A percentile compares a stretch with the other conserved stretches of the same genome.
phyloP scores from a whole-genome alignment of 2,888 invertebrate species.

The Rotaria macrura region DNA sequence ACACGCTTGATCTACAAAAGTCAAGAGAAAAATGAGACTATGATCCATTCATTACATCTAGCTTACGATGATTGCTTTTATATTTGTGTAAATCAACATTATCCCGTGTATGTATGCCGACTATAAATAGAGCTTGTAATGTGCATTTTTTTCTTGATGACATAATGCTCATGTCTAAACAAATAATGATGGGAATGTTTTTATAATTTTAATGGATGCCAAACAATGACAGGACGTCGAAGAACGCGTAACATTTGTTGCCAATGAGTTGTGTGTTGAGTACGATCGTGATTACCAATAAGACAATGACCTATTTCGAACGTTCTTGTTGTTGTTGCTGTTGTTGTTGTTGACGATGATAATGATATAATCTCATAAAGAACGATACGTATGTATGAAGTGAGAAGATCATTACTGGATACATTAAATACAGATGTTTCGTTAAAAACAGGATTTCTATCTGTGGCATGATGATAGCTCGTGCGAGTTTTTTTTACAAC shows the following conservation, averaged over 20 bases:
- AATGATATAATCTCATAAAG: neutral
- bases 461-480: neutral
- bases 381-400: neutral
- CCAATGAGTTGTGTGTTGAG: neutral
- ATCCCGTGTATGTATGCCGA: neutral
- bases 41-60: no score
- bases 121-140: neutral
- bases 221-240: neutral
- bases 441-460: neutral
- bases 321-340: neutral
- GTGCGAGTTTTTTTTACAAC: neutral
- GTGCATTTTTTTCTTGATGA: neutral
- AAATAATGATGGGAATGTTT: neutral
- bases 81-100: neutral
- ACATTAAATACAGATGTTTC: conserved; percentile 17
- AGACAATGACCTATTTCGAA: neutral
- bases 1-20: neutral
- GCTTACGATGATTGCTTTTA: no score
- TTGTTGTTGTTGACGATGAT: neutral
- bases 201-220: conserved; percentile 11
- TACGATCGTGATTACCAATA: neutral
- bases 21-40: neutral
- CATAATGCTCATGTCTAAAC: neutral
- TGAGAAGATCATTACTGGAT: neutral
- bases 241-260: conserved; percentile 18